Evolutionary conservation across 2,113 vertebrate genomes (phyloP).

Genomic region (Mesembrinibis cayennensis): DNA sequence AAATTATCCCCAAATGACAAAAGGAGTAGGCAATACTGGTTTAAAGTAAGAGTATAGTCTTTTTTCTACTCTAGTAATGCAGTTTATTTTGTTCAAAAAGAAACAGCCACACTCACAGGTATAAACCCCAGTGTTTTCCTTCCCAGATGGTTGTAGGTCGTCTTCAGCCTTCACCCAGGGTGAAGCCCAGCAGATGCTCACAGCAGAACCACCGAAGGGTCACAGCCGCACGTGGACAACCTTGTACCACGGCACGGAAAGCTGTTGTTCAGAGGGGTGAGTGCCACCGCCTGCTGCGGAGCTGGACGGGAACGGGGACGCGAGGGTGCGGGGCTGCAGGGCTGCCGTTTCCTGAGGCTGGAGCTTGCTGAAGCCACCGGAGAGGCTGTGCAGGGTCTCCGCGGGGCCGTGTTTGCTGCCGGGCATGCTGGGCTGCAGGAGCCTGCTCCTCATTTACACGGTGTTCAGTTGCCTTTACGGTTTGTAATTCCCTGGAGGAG

Average conservation of each 20-base stretch:
- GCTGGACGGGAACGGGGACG: too few relatives aligned
- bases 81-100: not conserved
- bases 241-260: rapidly evolving
- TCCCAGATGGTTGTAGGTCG: rapidly evolving
- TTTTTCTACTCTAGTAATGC: too few relatives aligned
- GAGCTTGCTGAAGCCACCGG: not conserved
- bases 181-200: not conserved
- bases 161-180: not conserved
- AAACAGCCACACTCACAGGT: not conserved
- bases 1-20: not conserved
- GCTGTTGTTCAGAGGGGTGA: not conserved
- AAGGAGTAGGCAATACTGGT: not conserved
- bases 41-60: rapidly evolving
- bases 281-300: rapidly evolving
- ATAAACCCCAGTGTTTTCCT: not conserved
- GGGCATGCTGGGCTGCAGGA: not conserved
- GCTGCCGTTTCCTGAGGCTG: rapidly evolving
- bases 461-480: rapidly evolving
- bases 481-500: not conserved
- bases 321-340: too few relatives aligned
- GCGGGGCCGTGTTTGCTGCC: rapidly evolving
- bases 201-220: not conserved
- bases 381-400: not conserved
- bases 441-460: not conserved
- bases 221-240: not conserved